phyloP scores from a whole-genome alignment of 2,113 vertebrate genomes.

The Ailurus styani region DNA sequence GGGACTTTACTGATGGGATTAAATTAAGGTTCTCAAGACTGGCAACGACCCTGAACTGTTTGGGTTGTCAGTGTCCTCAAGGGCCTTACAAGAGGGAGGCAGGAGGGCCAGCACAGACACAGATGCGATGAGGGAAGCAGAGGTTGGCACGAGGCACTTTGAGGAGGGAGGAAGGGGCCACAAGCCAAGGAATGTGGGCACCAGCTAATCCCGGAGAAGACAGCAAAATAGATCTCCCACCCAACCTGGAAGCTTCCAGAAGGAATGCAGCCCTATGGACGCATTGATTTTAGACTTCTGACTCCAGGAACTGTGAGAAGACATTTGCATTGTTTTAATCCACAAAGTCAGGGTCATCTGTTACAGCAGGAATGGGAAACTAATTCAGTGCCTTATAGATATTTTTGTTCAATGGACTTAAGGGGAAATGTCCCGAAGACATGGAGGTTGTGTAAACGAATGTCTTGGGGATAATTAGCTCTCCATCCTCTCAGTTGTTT shows the following conservation, averaged over 20 bases:
- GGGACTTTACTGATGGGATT: not conserved
- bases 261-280: not conserved
- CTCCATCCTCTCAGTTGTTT: not conserved
- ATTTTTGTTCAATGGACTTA: not conserved
- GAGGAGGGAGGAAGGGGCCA: not conserved
- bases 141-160: not conserved
- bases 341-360: not conserved
- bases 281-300: not conserved
- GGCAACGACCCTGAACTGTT: not conserved
- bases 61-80: not conserved
- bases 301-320: not conserved
- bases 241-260: not conserved
- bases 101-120: too few species aligned
- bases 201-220: not conserved
- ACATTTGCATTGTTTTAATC: not conserved
- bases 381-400: not conserved
- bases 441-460: not conserved
- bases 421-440: not conserved
- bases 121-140: not conserved
- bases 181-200: not conserved
- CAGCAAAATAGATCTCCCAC: not conserved
- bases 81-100: not conserved
- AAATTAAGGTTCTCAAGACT: not conserved
- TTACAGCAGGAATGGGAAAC: not conserved
- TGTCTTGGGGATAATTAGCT: not conserved